These are phyloP conservation scores for Haemorhous mexicanus DNA, from an alignment of 2,113 vertebrate species.

Conservation along the genomic window DNA sequence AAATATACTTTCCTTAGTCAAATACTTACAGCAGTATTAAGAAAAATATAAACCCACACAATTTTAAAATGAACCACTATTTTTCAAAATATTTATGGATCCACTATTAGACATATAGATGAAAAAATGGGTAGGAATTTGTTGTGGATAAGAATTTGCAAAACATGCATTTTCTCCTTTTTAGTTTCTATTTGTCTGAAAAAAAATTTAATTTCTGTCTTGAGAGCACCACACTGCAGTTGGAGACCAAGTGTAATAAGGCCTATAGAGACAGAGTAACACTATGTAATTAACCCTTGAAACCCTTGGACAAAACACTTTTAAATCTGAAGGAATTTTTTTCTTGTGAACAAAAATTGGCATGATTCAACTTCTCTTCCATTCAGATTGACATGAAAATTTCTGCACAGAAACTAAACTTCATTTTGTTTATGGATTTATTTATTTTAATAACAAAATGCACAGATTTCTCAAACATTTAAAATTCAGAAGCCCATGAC, in stretches of 20 bases:
- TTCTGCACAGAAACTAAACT: background rate
- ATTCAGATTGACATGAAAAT: background rate
- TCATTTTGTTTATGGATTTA: rapidly evolving
- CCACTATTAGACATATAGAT: background rate
- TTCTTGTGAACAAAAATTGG: background rate
- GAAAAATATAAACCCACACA: background rate
- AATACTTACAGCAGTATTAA: background rate
- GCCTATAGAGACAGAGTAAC: background rate
- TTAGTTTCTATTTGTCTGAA: background rate
- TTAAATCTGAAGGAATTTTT: background rate
- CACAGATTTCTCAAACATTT: background rate
- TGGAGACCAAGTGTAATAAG: background rate
- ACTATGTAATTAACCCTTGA: background rate
- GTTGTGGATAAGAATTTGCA: background rate
- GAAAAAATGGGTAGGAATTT: background rate
- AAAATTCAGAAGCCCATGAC: background rate
- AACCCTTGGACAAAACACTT: background rate
- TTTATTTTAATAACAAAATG: background rate
- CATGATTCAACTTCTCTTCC: background rate
- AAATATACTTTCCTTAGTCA: background rate
- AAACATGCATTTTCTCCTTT: background rate
- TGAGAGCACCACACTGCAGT: background rate
- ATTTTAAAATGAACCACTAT: background rate
- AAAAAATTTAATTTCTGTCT: background rate
- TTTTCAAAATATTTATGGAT: background rate